phyloP scores from a whole-genome alignment of 2,113 vertebrate species.

The Brevimyrus niger region DNA sequence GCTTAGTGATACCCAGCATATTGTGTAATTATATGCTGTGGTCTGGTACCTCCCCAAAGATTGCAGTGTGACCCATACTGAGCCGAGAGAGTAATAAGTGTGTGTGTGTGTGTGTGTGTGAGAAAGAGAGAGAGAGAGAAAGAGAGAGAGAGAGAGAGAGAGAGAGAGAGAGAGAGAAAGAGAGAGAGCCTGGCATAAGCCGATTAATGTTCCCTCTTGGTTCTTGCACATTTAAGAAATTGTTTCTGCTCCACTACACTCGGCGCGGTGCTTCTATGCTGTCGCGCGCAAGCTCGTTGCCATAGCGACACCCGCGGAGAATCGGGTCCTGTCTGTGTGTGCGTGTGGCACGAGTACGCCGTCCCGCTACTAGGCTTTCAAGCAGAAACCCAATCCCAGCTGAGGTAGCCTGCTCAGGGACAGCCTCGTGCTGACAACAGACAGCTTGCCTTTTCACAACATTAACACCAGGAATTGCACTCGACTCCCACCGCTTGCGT shows the following conservation, averaged over 20 bases:
- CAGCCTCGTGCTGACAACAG: constrained; percentile 23
- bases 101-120: constrained; percentile 33
- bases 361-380: constrained; percentile 22
- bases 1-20: neutral
- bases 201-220: constrained; percentile 66
- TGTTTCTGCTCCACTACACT: constrained; percentile 68
- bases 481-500: neutral
- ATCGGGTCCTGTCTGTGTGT: constrained; percentile 26
- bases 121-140: constrained; percentile 20
- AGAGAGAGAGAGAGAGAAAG: constrained; percentile 24
- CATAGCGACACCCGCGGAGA: constrained; percentile 48
- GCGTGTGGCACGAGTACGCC: constrained; percentile 21
- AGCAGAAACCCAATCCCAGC: constrained; percentile 36
- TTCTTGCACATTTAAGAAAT: constrained; percentile 65
- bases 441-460: constrained; percentile 17
- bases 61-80: constrained; percentile 26
- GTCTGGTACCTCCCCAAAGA: constrained; percentile 6
- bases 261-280: constrained; percentile 42
- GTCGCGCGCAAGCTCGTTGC: constrained; percentile 39
- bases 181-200: constrained; percentile 50
- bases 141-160: constrained; percentile 31
- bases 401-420: constrained; percentile 19
- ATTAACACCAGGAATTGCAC: neutral
- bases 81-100: constrained; percentile 43
- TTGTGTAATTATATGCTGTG: neutral